Evolutionary conservation across 2,888 invertebrate species (phyloP).

Genomic region (Hypena proboscidalis): DNA sequence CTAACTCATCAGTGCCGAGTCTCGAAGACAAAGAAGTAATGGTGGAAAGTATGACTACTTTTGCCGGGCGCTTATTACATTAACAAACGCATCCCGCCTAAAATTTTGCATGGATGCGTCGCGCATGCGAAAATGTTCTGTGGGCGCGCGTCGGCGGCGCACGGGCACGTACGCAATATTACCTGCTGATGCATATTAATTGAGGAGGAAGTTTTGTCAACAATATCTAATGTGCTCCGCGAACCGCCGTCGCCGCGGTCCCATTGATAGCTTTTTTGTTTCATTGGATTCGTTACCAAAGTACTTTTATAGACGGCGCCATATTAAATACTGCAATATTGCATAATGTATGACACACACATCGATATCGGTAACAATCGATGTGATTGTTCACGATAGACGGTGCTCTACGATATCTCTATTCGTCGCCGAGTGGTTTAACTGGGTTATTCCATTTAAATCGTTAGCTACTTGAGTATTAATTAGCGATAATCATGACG

Average conservation of each 20-base stretch:
- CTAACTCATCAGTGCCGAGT: conserved; percentile 60
- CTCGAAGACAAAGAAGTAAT: conserved; percentile 67
- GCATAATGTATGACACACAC: conserved; percentile 71
- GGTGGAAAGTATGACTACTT: conserved; percentile 72
- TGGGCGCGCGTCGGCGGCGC: conserved; percentile 60
- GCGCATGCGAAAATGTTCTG: conserved; percentile 74
- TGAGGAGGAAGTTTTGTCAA: conserved; percentile 83
- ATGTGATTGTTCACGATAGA: conserved; percentile 55
- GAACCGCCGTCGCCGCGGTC: conserved; percentile 76
- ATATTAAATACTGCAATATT: conserved; percentile 68
- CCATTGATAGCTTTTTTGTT: conserved; percentile 78
- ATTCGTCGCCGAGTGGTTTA: conserved; percentile 64
- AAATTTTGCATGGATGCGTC: conserved; percentile 84
- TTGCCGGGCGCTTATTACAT: conserved; percentile 71
- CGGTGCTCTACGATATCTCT: conserved; percentile 61
- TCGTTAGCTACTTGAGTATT: conserved; percentile 72
- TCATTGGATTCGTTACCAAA: conserved; percentile 54
- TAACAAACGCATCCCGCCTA: conserved; percentile 82
- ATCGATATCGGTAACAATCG: conserved; percentile 62
- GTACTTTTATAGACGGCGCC: conserved; percentile 72
- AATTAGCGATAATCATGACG: conserved; percentile 76
- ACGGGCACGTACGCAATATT: conserved; percentile 76
- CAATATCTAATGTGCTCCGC: conserved; percentile 83
- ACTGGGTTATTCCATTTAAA: conserved; percentile 80
- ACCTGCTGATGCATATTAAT: conserved; percentile 84